Percentiles rank a stretch among this genome's conserved stretches.
These are phyloP conservation scores for Myotis pilosus DNA, from an alignment of 2,797 vertebrate genomes.

Conservation along the genomic window DNA sequence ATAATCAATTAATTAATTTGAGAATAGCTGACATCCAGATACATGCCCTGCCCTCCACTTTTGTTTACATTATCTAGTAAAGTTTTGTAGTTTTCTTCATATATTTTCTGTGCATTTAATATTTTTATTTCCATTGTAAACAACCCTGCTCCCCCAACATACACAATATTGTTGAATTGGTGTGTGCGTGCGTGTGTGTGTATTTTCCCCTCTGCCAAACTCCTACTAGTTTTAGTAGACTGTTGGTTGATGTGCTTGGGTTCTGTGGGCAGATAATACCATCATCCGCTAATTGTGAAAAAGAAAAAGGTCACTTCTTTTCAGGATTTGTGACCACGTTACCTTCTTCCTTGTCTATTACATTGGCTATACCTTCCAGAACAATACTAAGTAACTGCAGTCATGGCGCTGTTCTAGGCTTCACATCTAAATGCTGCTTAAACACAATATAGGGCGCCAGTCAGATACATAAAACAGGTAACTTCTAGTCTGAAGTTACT, in stretches of 20 bases:
- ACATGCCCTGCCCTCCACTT: rapidly evolving
- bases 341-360: slow-evolving; percentile 13
- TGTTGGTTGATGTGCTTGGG: neutral
- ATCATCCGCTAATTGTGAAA: neutral
- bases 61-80: neutral
- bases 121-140: neutral
- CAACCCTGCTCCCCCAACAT: neutral
- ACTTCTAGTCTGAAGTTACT: neutral
- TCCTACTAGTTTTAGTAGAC: neutral
- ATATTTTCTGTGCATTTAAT: neutral
- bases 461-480: neutral
- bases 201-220: neutral
- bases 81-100: neutral
- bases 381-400: neutral
- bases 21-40: neutral
- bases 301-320: neutral
- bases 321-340: neutral
- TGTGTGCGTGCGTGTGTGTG: neutral
- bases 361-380: neutral
- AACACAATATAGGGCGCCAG: neutral
- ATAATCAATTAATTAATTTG: neutral
- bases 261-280: neutral
- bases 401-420: neutral
- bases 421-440: neutral
- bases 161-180: neutral